Base-by-base conservation (phyloP, 2,888 invertebrate species). In the Lasioglossum villosulum region DNA sequence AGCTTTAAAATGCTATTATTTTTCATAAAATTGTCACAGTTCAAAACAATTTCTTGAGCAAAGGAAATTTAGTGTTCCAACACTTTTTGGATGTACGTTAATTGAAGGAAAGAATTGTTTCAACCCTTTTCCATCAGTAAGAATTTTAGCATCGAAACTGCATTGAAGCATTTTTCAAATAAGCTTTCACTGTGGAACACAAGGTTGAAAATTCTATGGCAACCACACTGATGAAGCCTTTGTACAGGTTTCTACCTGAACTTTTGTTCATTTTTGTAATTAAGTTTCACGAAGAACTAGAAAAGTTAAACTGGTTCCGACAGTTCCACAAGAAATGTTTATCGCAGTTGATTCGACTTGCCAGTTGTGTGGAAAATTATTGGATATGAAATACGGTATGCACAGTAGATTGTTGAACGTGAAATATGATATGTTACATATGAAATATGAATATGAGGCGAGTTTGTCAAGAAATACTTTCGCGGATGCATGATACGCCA, bases 371-470 rank as follows among this genome's bases (percentile, higher is more conserved):
- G 63, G 63, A 6, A 5, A 16, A 63, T 63, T 63, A 16, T 63
- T 63, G 30, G 30, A 63, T 30, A 30, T 63, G 30, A 63, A 30
- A 30, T 30, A 63, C 6, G 63, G 16, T 30, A 30, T 30, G 63
- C 27, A 5, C 30, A 63, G 63, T 27, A 63, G 63, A 63, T 63
- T 63, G 63, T 30, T 63, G 63, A 6, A 30, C 6, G 16, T 63
- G 63, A 63, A 63, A 63, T 63, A 63, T 16, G 63, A 63, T 63
- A 63, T 16, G 63, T 63, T 63, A 16, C 63, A 30, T 63, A 30
- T 63, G 27, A 63, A 16, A 30, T 30, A 63, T 30, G 63, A 63
- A 63, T 30, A 30, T 16, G 30, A 63, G 16, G 30, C 63, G 6
- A 16, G 14, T 63, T 30, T 63, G 63, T 63, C 63, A 30, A 63